These are phyloP conservation scores for Drosophila punjabiensis DNA, from an alignment of 1,140 invertebrate genomes.

Conservation along the genomic window DNA sequence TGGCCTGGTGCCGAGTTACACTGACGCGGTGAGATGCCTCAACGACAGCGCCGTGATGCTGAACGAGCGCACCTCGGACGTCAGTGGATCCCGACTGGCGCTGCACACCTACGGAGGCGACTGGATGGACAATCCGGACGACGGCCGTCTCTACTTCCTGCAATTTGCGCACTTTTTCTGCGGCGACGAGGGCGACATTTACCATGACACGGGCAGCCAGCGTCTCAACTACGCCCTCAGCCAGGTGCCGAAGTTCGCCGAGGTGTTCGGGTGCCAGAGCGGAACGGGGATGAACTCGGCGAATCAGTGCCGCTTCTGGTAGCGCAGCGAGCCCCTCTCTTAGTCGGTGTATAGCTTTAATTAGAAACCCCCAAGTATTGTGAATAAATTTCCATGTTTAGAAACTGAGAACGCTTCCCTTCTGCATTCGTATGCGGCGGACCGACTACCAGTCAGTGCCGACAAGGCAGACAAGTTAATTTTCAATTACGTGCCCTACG, in stretches of 20 bases:
- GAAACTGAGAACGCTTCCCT: slow-evolving; percentile 15
- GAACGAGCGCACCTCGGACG: slow-evolving; percentile 67
- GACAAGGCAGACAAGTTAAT: slow-evolving; percentile 68
- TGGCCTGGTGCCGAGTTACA: slow-evolving; percentile 27
- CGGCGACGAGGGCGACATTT: slow-evolving; percentile 86
- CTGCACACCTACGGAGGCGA: slow-evolving; percentile 56
- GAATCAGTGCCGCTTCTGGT: slow-evolving; percentile 94
- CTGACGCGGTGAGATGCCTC: slow-evolving; percentile 42
- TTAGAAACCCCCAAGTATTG: slow-evolving; percentile 70
- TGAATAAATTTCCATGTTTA: slow-evolving; percentile 65
- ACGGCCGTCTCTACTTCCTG: slow-evolving; percentile 67
- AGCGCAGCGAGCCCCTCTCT: slow-evolving; percentile 40
- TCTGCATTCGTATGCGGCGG: slow-evolving; percentile 56
- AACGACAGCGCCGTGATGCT: slow-evolving; percentile 50
- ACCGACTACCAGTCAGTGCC: slow-evolving; percentile 13
- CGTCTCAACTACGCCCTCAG: slow-evolving; percentile 92
- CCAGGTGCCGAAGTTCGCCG: slow-evolving; percentile 92
- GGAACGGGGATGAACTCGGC: slow-evolving; percentile 93
- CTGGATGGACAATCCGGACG: slow-evolving; percentile 14
- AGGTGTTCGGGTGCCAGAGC: slow-evolving; percentile 89
- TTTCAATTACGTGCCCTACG: slow-evolving; percentile 76
- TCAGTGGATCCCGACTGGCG: slow-evolving; percentile 74
- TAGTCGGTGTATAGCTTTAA: slow-evolving; percentile 59
- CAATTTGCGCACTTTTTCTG: slow-evolving; percentile 81
- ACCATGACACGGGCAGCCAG: slow-evolving; percentile 93